A percentile compares a stretch with the other conserved stretches of the same genome.
Evolutionary conservation across 2,888 invertebrate genomes (phyloP).

Genomic region (Timandra comae): DNA sequence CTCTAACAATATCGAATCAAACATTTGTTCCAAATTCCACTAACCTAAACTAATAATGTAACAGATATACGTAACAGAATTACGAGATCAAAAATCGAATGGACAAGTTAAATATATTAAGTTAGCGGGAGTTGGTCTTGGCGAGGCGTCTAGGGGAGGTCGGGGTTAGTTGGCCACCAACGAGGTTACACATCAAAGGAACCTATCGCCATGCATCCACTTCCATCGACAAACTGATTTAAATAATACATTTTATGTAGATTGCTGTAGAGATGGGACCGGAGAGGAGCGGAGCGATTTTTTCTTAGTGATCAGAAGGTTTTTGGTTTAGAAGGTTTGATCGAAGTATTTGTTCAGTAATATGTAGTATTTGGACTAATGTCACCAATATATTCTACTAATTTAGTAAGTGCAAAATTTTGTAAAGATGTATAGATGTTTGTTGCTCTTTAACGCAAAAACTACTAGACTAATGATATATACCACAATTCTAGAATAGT

Average conservation of each 20-base stretch:
- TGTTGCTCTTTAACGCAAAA: too few relatives aligned
- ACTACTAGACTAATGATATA: not conserved
- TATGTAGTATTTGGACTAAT: too few relatives aligned
- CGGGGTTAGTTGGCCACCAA: slow-evolving; percentile 23
- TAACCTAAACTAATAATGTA: not conserved
- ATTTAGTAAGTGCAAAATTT: too few relatives aligned
- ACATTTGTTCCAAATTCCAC: not conserved
- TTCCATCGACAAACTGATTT: slow-evolving; percentile 27
- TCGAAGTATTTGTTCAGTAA: too few relatives aligned
- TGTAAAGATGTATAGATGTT: too few relatives aligned
- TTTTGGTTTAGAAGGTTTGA: too few relatives aligned
- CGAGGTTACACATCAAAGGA: slow-evolving; percentile 25
- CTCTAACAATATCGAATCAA: too few relatives aligned
- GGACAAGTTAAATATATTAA: slow-evolving; percentile 17
- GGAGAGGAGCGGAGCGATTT: not conserved
- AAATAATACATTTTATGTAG: slow-evolving; percentile 34
- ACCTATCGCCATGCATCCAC: slow-evolving; percentile 14
- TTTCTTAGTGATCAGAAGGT: too few relatives aligned
- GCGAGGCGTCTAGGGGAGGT: slow-evolving; percentile 17
- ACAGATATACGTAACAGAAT: slow-evolving; percentile 6
- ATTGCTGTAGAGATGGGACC: slow-evolving; percentile 2
- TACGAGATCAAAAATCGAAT: slow-evolving; percentile 17
- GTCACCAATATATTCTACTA: too few relatives aligned
- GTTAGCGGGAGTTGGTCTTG: slow-evolving; percentile 18
- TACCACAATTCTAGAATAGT: not conserved